Evolutionary conservation across 1,140 invertebrate genomes (phyloP).

Genomic region (Wiebesia pumilae): DNA sequence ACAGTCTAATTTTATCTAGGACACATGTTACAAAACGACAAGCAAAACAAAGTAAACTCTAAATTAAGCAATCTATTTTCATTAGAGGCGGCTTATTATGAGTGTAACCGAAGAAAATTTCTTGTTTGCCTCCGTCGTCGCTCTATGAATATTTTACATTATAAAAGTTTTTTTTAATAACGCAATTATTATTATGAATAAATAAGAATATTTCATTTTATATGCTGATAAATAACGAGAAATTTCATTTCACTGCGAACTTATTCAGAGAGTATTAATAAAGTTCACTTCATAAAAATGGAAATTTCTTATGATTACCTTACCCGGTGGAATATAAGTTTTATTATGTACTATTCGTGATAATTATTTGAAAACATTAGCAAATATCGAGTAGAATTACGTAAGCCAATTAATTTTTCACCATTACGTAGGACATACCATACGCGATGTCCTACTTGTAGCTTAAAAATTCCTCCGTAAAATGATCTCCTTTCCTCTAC

Average conservation of each 20-base stretch:
- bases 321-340: neutral
- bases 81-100: conserved; percentile 46
- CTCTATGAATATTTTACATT: conserved; percentile 21
- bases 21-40: conserved; percentile 48
- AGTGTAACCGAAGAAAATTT: conserved; percentile 42
- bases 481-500: neutral
- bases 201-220: neutral
- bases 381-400: neutral
- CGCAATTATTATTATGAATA: neutral
- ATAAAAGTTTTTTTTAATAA: conserved; percentile 3
- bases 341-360: neutral
- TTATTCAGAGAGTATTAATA: neutral
- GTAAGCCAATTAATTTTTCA: neutral
- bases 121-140: conserved; percentile 17
- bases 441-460: neutral
- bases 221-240: conserved; percentile 12
- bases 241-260: neutral
- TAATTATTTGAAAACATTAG: neutral
- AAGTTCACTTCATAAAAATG: neutral
- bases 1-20: conserved; percentile 51
- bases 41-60: conserved; percentile 43
- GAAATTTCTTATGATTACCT: neutral
- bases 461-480: neutral
- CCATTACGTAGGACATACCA: neutral
- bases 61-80: conserved; percentile 53